phyloP scores from a whole-genome alignment of 1,140 invertebrate species.

The Odontomachus brunneus region DNA sequence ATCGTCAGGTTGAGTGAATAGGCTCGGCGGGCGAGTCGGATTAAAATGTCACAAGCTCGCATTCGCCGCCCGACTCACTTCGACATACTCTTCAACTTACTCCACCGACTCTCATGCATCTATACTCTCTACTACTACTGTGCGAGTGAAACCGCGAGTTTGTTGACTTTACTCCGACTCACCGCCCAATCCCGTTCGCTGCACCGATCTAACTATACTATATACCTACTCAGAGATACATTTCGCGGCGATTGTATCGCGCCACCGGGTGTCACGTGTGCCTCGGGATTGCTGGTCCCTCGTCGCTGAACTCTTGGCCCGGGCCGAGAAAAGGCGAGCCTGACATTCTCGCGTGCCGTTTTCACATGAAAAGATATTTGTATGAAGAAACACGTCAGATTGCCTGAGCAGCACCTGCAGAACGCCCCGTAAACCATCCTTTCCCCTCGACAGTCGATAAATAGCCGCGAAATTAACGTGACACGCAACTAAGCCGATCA shows the following conservation, averaged over 20 bases:
- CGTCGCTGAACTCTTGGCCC: no score
- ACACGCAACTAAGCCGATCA: no score
- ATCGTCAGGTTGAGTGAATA: conserved; percentile 9
- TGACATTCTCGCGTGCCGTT: no score
- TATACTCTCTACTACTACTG: not conserved
- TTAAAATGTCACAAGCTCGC: conserved; percentile 19
- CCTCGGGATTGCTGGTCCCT: no score
- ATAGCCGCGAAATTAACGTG: no score
- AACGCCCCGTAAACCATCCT: no score
- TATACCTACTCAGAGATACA: conserved; percentile 66
- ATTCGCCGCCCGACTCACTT: not conserved
- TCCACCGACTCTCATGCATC: not conserved
- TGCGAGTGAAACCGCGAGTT: not conserved
- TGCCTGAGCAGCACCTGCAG: no score
- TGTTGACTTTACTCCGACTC: conserved; percentile 16
- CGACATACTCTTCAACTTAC: not conserved
- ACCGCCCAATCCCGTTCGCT: not conserved
- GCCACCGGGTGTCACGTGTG: no score
- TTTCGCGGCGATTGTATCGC: not conserved
- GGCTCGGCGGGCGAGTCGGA: not conserved
- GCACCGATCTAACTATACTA: conserved; percentile 36
- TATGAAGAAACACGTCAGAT: no score
- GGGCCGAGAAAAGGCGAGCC: no score
- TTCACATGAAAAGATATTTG: no score
- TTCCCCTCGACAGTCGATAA: no score